phyloP scores from a whole-genome alignment of 2,113 vertebrate species.

The Orthonyx spaldingii region DNA sequence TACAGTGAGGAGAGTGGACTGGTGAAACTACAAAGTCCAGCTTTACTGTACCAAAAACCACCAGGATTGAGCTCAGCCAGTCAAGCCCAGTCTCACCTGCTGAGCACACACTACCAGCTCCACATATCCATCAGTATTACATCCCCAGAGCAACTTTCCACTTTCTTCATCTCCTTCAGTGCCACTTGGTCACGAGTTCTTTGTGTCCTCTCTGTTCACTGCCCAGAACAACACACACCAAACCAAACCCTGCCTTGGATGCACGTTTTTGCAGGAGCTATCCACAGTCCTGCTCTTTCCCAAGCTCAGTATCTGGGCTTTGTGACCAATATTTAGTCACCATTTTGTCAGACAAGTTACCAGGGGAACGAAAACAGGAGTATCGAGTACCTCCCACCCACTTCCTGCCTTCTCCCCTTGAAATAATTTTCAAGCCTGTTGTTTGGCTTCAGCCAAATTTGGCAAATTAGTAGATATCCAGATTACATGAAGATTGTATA shows the following conservation, averaged over 20 bases:
- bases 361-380: not conserved
- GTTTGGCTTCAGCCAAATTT: not conserved
- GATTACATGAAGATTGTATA: not conserved
- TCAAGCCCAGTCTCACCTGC: not conserved
- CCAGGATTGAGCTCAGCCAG: not conserved
- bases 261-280: not conserved
- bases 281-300: not conserved
- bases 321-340: not conserved
- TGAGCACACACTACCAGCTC: not conserved
- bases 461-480: not conserved
- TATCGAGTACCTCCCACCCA: not conserved
- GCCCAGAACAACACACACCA: not conserved
- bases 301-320: not conserved
- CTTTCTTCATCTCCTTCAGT: not conserved
- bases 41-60: not conserved
- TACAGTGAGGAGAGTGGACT: not conserved
- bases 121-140: not conserved
- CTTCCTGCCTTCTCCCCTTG: not conserved
- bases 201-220: not conserved
- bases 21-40: not conserved
- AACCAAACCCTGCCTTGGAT: not conserved
- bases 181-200: not conserved
- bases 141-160: not conserved
- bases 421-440: not conserved
- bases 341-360: not conserved